A percentile compares a stretch with the other conserved stretches of the same genome.
phyloP scores from a whole-genome alignment of 2,113 vertebrate genomes.

The Carettochelys insculpta region DNA sequence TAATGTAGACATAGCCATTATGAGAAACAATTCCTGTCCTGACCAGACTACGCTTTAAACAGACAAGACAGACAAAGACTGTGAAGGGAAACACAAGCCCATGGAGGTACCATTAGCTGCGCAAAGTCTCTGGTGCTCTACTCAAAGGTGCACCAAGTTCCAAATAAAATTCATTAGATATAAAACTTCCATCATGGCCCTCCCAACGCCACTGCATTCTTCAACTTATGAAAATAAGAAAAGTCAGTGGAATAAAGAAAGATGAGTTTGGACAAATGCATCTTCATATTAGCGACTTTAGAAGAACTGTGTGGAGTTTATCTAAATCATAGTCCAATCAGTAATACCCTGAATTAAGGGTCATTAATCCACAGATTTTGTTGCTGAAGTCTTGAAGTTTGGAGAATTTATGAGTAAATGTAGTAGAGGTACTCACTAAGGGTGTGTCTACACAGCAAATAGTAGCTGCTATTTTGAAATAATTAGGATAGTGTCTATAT shows the following conservation, averaged over 20 bases:
- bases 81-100: constrained; percentile 67
- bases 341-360: not conserved
- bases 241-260: constrained; percentile 48
- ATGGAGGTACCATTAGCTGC: constrained; percentile 63
- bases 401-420: not conserved
- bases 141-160: not conserved
- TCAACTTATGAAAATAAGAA: constrained; percentile 50
- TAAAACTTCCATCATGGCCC: constrained; percentile 54
- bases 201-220: constrained; percentile 37
- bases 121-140: constrained; percentile 55
- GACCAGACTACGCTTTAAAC: constrained; percentile 63
- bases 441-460: too few relatives aligned
- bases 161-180: constrained; percentile 57
- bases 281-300: constrained; percentile 13
- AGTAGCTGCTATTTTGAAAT: too few relatives aligned
- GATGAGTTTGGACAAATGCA: constrained; percentile 21
- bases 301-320: constrained; percentile 11
- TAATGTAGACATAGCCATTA: too few relatives aligned
- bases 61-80: constrained; percentile 69
- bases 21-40: constrained; percentile 63
- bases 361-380: not conserved
- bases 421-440: not conserved
- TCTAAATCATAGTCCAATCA: not conserved
- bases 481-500: too few relatives aligned
- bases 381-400: not conserved